Conservation (phyloP, 2,113 vertebrate species). For the Forbesichthys papilliferus region DNA sequence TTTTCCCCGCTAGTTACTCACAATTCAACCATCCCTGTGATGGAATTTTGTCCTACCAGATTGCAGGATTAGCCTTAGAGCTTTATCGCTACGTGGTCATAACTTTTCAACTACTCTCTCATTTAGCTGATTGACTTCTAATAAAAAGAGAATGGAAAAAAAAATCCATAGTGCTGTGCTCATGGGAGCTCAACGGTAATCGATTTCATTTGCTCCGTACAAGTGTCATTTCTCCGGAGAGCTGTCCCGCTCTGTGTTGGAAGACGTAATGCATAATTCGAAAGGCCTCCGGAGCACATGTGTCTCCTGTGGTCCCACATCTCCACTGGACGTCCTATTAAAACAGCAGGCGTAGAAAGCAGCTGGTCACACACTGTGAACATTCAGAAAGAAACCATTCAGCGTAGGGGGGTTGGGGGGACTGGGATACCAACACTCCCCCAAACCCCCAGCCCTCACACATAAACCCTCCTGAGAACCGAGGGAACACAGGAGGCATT, state of each 20-base stretch:
- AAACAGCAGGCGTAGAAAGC: conserved; percentile 65
- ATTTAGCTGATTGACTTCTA: conserved; percentile 74
- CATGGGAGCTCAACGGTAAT: conserved; percentile 44
- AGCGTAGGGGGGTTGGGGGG: conserved; percentile 40
- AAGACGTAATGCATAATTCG: conserved; percentile 39
- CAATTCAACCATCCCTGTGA: conserved; percentile 22
- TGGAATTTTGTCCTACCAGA: conserved; percentile 14
- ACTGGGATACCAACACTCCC: conserved; percentile 43
- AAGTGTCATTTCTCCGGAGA: conserved; percentile 64
- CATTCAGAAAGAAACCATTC: conserved; percentile 72
- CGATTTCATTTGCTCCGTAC: conserved; percentile 55
- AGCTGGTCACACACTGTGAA: conserved; percentile 70
- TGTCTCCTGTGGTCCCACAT: conserved; percentile 48
- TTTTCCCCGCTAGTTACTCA: not conserved
- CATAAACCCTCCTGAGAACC: conserved; percentile 60
- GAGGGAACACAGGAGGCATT: conserved; percentile 68
- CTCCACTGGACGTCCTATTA: conserved; percentile 62
- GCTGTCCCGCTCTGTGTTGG: conserved; percentile 17
- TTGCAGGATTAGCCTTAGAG: conserved; percentile 31
- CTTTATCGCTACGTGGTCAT: conserved; percentile 37
- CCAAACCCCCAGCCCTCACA: not conserved
- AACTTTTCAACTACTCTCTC: conserved; percentile 59
- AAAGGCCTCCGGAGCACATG: conserved; percentile 48
- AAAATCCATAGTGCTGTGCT: conserved; percentile 40
- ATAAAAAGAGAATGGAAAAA: conserved; percentile 59